Evolutionary conservation across 2,888 invertebrate genomes (phyloP), one percentile per base, ranked within the genome.

Genomic region (Polylopha cassiicola): DNA sequence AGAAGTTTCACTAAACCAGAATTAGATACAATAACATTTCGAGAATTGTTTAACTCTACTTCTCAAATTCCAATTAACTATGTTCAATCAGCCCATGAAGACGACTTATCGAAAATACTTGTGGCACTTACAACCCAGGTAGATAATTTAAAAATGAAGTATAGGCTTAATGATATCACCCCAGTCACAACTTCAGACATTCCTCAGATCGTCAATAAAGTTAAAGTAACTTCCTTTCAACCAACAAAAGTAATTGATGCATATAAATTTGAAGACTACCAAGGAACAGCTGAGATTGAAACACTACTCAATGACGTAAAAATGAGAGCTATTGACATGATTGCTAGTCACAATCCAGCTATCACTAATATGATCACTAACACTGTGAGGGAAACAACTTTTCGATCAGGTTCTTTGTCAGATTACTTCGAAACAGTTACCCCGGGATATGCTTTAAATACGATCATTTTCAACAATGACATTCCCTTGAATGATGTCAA

Each of bases 231-330:
- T n/a, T n/a, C n/a, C n/a, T n/a, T n/a, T 5, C 7, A n/a, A 20
- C 27, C 16, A 21, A 37, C 20, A 4, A 2, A 14, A 11, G n/a
- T 20, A 9, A 3, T 2, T 11, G 6, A 28, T 7, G n/a, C 21
- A 21, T 22, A n/a, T 8, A 13, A 20, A 26, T 2, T 17, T 6
- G 15, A 20, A 1, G 29, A 48, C 4, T 47, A 38, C 5, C n/a
- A 34, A 9, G 62, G 57, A 1, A 71, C 72, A 4, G 65, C 61
- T 2, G 58, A 67, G 42, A 61, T 79, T 28, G 78, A 79, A 55
- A 48, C 43, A 9, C 37, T 77, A 23, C 54, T 80, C 0, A 61
- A 69, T 38, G 56, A 65, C 39, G 66, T 75, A 7, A 78, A 77
- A 56, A 41, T 52, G 8, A 69, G 59, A 47, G 65, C 69, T 2